Percentiles rank a stretch among this genome's conserved stretches.
Evolutionary conservation across 2,797 vertebrate species (phyloP).

Genomic region (Chaunax sp.): DNA sequence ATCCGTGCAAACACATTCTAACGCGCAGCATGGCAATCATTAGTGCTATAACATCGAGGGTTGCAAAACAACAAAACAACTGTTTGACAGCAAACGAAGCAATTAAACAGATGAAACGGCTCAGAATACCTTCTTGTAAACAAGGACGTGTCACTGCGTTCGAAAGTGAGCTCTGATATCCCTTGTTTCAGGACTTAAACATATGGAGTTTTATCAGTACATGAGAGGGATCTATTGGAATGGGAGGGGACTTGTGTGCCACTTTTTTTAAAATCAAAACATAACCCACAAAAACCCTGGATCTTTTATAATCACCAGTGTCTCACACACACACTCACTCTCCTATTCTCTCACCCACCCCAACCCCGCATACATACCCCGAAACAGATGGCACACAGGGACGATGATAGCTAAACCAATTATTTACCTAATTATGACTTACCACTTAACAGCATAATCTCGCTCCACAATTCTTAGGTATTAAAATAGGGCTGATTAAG

Average conservation of each 20-base stretch:
- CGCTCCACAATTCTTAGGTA: conserved; percentile 88
- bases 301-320: conserved; percentile 15
- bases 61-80: conserved; percentile 4
- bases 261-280: conserved; percentile 28
- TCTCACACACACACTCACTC: conserved; percentile 13
- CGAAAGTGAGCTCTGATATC: conserved; percentile 18
- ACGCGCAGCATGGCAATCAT: conserved; percentile 7
- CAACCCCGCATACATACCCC: conserved; percentile 39
- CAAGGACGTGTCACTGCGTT: conserved; percentile 16
- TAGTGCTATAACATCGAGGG: conserved; percentile 5
- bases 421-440: conserved; percentile 99
- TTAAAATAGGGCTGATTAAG: conserved; percentile 91
- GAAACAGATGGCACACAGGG: conserved; percentile 92
- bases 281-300: conserved; percentile 31
- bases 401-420: conserved; percentile 93
- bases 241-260: conserved; percentile 1
- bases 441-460: conserved; percentile 95
- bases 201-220: neutral
- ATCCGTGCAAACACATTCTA: conserved; percentile 30
- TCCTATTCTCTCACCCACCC: conserved; percentile 19
- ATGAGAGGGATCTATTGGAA: conserved; percentile 13
- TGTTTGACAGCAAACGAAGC: conserved; percentile 30
- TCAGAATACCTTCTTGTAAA: conserved; percentile 23
- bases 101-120: conserved; percentile 30
- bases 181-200: conserved; percentile 18